Base-by-base conservation (phyloP, 2,113 vertebrate species). In the Mesembrinibis cayennensis region DNA sequence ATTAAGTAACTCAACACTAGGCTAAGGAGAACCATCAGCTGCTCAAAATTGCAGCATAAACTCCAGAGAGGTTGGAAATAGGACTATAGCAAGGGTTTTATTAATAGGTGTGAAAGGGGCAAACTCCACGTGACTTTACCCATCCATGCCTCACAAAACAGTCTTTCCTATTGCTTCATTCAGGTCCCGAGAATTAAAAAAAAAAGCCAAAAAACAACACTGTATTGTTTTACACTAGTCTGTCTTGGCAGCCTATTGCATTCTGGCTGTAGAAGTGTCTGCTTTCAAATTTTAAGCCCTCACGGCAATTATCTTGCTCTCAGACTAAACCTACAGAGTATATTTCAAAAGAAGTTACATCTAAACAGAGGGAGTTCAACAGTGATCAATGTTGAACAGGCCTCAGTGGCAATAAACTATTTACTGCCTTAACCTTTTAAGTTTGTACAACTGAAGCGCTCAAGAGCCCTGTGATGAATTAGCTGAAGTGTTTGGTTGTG, bases 391-490 rank as follows among this genome's bases (percentile, higher is more conserved):
- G 86, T 72, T 80, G 84, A 90, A 19, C 9, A 13, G 95, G 91
- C 91, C 95, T 96, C 72, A 26, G 69, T 65, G 78, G 95, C 94
- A 85, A 96, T 95, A 96, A 97, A 98, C 97, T 90, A 94, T 97
- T 96, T 96, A 97, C 95, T 93, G 95, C 87, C 73, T 92, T 69
- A 94, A 95, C 96, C 94, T 96, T 95, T 95, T 45, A 95, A 91
- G 94, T 88, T 34, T 88, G 97, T 77, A 53, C 82, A 59, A 86
- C 78, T 50, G 7, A 92, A 95, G 95, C 21, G 7, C 84, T 87
- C 71, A 34, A 87, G 95, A 95, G 65, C 73, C 52, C 91, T 10
- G 82, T 97, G 95, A 98, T 97, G 91, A 93, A 98, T 96, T 89
- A 90, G 95, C 93, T 62, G 89, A 90, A 96, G 95, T 65, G 93